These are phyloP conservation scores for Engraulis encrasicolus DNA, from an alignment of 2,113 vertebrate species.

Conservation along the genomic window DNA sequence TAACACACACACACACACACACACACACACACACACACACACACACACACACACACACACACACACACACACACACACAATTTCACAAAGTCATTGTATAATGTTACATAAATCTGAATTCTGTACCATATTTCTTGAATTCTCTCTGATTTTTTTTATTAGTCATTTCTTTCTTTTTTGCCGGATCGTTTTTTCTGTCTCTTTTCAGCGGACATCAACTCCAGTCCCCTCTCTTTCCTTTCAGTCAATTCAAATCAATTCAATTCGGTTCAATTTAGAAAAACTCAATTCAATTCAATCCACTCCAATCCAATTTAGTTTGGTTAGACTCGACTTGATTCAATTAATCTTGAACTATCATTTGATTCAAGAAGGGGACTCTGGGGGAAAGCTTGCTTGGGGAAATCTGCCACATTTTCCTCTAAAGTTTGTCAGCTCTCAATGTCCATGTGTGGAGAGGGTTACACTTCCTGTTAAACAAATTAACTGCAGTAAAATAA, in stretches of 20 bases:
- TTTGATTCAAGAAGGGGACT: too few relatives aligned
- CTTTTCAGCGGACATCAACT: background rate
- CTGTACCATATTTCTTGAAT: background rate
- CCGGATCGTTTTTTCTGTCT: background rate
- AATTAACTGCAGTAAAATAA: too few relatives aligned
- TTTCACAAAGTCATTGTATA: too few relatives aligned
- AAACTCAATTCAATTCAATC: background rate
- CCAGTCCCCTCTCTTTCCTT: too few relatives aligned
- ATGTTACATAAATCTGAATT: background rate
- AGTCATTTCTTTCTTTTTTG: too few relatives aligned
- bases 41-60: conserved; percentile 34
- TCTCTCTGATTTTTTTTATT: background rate
- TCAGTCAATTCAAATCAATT: too few relatives aligned
- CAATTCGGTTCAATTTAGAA: background rate
- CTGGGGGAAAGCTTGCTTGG: too few relatives aligned
- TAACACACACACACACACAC: conserved; percentile 18
- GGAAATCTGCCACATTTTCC: too few relatives aligned
- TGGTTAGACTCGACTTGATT: background rate
- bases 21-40: conserved; percentile 20
- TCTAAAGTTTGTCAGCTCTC: too few relatives aligned
- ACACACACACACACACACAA: conserved; percentile 32
- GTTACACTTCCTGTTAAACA: too few relatives aligned
- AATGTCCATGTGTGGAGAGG: too few relatives aligned
- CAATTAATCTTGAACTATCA: background rate
- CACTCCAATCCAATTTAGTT: background rate